Evolutionary conservation across 2,888 invertebrate genomes (phyloP), one percentile per base, ranked within the genome.

Genomic region (Heliconius ismenius): DNA sequence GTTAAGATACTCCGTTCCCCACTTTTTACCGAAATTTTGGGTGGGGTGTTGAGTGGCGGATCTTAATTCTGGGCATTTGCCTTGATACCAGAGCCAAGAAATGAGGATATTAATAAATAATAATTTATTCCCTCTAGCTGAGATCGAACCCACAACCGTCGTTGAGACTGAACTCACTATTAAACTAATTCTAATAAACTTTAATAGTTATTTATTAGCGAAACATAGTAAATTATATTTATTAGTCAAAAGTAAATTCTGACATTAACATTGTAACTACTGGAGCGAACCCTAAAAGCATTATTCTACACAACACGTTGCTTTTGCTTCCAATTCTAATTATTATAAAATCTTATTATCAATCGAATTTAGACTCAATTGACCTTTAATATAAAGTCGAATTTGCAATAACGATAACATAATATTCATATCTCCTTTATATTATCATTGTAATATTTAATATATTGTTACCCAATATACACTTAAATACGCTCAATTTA

Each of bases 261-360:
- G 68, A 69, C 15, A 75, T 69, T 62, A 24, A 24, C 21, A 64
- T 58, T 28, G 15, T 60, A 78, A 76, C 72, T 58, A 79, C 68
- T 64, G 77, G 77, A 77, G 68, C 24, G 73, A 67, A 75, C 73
- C 75, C 76, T 79, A 70, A 77, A 76, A 78, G 74, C 64, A 79
- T 78, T 78, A 74, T 79, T 76, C 79, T 36, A 76, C 58, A 75
- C 69, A 78, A 70, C 75, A 77, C 69, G 75, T 73, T 73, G 76
- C 69, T 75, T 76, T 77, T 62, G 62, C 69, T 76, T 78, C 76
- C 76, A 79, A 78, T 79, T 75, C 76, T 77, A 54, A 78, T 73
- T 32, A 65, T 65, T 65, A 65, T 65, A 18, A 77, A 72, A 65
- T 69, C 7, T 32, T 32, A 18, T 43, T 6, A 58, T 11, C 43